A percentile compares a stretch with the other conserved stretches of the same genome.
Evolutionary conservation across 2,113 vertebrate genomes (phyloP).

Genomic region (Solenodon paradoxus): DNA sequence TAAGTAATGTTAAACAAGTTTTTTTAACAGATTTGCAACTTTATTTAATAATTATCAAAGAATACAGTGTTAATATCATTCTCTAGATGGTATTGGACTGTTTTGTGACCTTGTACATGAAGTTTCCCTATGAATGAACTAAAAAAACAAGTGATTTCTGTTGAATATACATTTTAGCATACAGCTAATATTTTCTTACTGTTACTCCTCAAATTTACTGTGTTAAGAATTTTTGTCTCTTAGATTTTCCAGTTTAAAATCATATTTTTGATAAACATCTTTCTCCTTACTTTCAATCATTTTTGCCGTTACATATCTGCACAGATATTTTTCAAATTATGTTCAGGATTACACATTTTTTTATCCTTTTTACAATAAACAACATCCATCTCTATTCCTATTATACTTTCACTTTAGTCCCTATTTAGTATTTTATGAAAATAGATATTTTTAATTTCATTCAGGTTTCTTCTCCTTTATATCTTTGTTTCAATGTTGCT

Average conservation of each 20-base stretch:
- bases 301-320: background rate
- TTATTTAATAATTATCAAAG: background rate
- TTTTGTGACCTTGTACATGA: background rate
- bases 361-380: background rate
- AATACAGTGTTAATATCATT: background rate
- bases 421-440: background rate
- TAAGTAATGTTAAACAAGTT: too few relatives aligned
- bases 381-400: background rate
- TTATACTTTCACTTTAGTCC: background rate
- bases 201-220: background rate
- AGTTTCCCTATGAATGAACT: background rate
- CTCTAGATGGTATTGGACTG: background rate
- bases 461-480: background rate
- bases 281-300: background rate
- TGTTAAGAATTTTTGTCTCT: background rate
- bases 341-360: background rate
- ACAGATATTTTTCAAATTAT: background rate
- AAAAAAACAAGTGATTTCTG: background rate
- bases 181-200: background rate
- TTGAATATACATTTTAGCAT: background rate
- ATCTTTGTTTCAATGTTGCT: background rate
- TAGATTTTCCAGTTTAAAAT: background rate
- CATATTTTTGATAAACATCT: background rate
- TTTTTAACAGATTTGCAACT: background rate
- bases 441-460: background rate